A percentile compares a stretch with the other conserved stretches of the same genome.
Evolutionary conservation across 2,797 vertebrate species (phyloP).

Genomic region (Rallus crepitans): DNA sequence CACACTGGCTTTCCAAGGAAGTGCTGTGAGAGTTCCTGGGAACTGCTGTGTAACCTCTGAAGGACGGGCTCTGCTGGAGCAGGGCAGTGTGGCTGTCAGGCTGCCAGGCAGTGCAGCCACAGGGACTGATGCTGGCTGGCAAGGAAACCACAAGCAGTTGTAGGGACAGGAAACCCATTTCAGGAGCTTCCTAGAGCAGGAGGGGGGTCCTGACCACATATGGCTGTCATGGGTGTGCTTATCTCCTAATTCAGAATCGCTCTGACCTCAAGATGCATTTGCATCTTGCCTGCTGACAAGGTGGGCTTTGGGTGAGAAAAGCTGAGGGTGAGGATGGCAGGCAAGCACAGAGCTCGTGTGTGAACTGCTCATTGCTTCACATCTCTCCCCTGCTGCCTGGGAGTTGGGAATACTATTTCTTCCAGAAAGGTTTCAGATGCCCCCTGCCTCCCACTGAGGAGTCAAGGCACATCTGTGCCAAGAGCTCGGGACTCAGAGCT

Average conservation of each 20-base stretch:
- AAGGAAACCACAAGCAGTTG: neutral
- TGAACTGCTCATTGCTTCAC: neutral
- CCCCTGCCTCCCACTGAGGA: neutral
- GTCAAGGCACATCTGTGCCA: neutral
- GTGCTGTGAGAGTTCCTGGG: neutral
- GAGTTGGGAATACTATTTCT: neutral
- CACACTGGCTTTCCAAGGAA: neutral
- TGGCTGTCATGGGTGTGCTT: neutral
- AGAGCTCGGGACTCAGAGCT: neutral
- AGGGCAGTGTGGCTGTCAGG: neutral
- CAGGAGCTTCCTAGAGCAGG: neutral
- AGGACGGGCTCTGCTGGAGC: neutral
- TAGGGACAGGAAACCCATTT: neutral
- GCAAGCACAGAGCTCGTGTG: neutral
- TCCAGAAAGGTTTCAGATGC: neutral
- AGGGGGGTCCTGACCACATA: neutral
- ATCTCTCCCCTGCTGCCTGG: neutral
- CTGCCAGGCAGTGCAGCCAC: rapidly evolving
- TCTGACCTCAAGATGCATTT: neutral
- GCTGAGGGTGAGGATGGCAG: neutral
- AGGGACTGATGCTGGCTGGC: rapidly evolving
- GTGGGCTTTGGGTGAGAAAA: neutral
- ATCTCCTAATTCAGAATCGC: neutral
- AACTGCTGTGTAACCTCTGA: neutral
- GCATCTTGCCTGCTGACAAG: neutral